Conservation (phyloP, 1,140 invertebrate species). For the Globodera ellingtonae region DNA sequence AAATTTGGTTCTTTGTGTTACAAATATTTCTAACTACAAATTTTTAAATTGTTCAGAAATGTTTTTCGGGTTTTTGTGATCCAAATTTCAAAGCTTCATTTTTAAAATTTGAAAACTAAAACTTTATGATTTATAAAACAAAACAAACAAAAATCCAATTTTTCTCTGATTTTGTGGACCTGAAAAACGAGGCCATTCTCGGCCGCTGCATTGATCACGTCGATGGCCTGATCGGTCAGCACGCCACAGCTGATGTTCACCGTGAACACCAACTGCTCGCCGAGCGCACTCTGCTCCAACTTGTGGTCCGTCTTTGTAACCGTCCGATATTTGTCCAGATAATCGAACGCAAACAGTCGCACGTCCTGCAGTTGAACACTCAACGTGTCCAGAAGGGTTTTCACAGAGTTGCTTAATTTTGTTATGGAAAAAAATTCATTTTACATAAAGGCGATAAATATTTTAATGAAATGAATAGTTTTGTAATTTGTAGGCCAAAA, state of each 20-base stretch:
- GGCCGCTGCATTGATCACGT: constrained; percentile 4
- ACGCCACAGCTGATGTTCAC: constrained; percentile 30
- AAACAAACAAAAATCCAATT: too few species aligned
- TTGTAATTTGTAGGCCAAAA: too few species aligned
- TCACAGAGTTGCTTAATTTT: background rate
- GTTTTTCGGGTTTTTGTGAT: too few species aligned
- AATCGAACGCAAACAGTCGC: constrained; percentile 28
- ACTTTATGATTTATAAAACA: too few species aligned
- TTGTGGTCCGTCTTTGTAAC: constrained; percentile 12
- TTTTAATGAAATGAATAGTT: too few species aligned
- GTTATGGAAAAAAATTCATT: too few species aligned
- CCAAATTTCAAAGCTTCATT: too few species aligned
- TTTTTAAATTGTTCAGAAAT: too few species aligned
- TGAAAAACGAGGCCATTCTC: constrained; percentile 24
- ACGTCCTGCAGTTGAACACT: constrained; percentile 18
- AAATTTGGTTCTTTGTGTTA: too few species aligned
- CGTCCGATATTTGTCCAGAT: constrained; percentile 33
- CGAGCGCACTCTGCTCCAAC: background rate
- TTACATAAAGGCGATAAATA: background rate
- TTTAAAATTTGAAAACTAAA: too few species aligned
- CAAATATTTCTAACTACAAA: too few species aligned
- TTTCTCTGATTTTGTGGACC: constrained; percentile 4
- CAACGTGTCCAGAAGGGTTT: constrained; percentile 6
- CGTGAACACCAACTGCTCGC: constrained; percentile 3
- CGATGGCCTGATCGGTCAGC: constrained; percentile 25